A percentile compares a stretch with the other conserved stretches of the same genome.
Conservation (phyloP, 2,797 vertebrate species). For the Acanthiza pusilla region DNA sequence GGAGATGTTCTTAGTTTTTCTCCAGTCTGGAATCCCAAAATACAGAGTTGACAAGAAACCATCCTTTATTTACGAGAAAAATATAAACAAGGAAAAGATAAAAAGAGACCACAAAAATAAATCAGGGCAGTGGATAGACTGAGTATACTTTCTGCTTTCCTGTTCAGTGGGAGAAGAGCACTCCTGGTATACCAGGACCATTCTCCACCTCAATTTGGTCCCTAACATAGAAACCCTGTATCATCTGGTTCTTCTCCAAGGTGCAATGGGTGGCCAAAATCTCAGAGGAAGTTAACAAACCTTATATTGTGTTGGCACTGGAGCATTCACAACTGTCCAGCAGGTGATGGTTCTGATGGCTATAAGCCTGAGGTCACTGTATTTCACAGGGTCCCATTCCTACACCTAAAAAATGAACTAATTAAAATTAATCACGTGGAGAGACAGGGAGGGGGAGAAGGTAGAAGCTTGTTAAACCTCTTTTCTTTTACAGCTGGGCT, state of each 20-base stretch:
- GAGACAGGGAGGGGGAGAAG: rapidly evolving
- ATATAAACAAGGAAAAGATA: not conserved
- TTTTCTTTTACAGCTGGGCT: not conserved
- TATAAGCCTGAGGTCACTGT: not conserved
- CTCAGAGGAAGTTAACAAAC: not conserved
- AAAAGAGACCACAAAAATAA: not conserved
- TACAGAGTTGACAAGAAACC: not conserved
- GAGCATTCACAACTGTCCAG: not conserved
- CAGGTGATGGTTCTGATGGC: not conserved
- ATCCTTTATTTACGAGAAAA: not conserved
- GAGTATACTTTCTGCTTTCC: not conserved
- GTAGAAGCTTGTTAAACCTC: not conserved
- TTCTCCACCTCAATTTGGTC: not conserved
- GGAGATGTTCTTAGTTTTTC: not conserved
- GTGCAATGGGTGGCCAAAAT: not conserved
- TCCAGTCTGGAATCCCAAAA: not conserved
- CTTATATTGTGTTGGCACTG: not conserved
- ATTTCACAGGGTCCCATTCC: not conserved
- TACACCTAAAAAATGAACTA: not conserved
- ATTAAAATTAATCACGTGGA: not conserved
- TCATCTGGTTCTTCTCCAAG: not conserved
- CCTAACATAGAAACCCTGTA: not conserved
- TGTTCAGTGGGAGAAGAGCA: not conserved
- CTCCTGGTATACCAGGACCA: not conserved
- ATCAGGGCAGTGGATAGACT: not conserved